A percentile compares a stretch with the other conserved stretches of the same genome.
These are phyloP conservation scores for Eulemur rufifrons DNA, from an alignment of 2,113 vertebrate genomes.

Conservation along the genomic window DNA sequence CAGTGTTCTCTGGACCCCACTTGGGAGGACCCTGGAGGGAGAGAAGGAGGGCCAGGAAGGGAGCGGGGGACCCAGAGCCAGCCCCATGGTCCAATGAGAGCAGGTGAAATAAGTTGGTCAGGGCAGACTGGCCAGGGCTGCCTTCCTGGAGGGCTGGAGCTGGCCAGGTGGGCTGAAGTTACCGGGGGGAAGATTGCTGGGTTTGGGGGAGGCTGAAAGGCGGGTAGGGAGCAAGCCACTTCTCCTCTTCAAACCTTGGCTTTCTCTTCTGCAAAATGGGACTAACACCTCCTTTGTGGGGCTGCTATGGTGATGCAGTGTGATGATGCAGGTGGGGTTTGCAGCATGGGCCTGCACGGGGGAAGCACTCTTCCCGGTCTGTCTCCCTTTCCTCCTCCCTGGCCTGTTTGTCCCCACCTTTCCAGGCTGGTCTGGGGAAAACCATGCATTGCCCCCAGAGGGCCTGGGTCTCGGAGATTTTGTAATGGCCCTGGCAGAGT, in stretches of 20 bases:
- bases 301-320: neutral
- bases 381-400: neutral
- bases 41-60: too few relatives aligned
- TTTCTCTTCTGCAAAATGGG: neutral
- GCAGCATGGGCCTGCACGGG: fast-evolving
- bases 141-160: neutral
- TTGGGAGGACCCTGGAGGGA: neutral
- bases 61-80: neutral
- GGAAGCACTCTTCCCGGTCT: neutral
- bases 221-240: neutral
- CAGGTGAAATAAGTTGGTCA: neutral
- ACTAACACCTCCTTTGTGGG: fast-evolving
- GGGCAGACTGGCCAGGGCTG: neutral
- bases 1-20: neutral
- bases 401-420: neutral
- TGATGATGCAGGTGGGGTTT: fast-evolving
- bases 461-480: neutral
- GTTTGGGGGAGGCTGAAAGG: too few relatives aligned
- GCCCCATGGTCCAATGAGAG: neutral
- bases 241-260: neutral
- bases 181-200: neutral
- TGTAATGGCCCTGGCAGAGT: neutral
- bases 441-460: neutral
- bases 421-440: neutral
- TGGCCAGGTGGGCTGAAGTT: neutral